Evolutionary conservation across 2,888 invertebrate genomes (phyloP).

Genomic region (Baccha elongata): DNA sequence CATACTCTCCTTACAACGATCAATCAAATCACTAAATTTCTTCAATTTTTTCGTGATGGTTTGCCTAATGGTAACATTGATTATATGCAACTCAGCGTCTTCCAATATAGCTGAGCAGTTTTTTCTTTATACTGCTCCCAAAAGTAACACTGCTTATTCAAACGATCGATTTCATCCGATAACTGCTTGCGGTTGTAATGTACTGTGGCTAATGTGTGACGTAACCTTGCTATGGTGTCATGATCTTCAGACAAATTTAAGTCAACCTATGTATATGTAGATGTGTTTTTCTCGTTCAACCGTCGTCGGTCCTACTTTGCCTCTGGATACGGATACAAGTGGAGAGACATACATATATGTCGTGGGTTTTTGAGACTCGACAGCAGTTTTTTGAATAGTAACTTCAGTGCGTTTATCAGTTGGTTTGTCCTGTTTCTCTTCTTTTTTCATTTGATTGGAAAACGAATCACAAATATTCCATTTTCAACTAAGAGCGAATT

Average conservation of each 20-base stretch:
- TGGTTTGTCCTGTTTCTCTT: not conserved
- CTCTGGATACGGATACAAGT: constrained; percentile 84
- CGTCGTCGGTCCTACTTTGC: constrained; percentile 83
- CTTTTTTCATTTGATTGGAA: constrained; percentile 26
- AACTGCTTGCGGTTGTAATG: constrained; percentile 80
- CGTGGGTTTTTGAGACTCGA: constrained; percentile 61
- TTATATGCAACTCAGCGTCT: constrained; percentile 82
- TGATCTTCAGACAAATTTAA: constrained; percentile 11
- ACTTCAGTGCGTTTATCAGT: not conserved
- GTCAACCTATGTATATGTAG: constrained; percentile 75
- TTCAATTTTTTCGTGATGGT: constrained; percentile 89
- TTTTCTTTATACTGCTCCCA: constrained; percentile 82
- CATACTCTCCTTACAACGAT: constrained; percentile 78
- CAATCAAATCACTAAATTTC: constrained; percentile 86
- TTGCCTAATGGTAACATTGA: constrained; percentile 89
- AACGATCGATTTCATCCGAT: constrained; percentile 82
- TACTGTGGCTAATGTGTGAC: constrained; percentile 77
- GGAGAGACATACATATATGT: constrained; percentile 81
- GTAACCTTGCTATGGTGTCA: not conserved
- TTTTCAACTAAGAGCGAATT: constrained; percentile 35
- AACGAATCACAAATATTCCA: constrained; percentile 63
- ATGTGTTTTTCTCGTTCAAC: constrained; percentile 82
- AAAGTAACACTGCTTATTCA: constrained; percentile 82
- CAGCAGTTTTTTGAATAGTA: constrained; percentile 24
- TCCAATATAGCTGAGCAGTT: constrained; percentile 79